phyloP scores from a whole-genome alignment of 2,113 vertebrate genomes.

The Nycticorax nycticorax region DNA sequence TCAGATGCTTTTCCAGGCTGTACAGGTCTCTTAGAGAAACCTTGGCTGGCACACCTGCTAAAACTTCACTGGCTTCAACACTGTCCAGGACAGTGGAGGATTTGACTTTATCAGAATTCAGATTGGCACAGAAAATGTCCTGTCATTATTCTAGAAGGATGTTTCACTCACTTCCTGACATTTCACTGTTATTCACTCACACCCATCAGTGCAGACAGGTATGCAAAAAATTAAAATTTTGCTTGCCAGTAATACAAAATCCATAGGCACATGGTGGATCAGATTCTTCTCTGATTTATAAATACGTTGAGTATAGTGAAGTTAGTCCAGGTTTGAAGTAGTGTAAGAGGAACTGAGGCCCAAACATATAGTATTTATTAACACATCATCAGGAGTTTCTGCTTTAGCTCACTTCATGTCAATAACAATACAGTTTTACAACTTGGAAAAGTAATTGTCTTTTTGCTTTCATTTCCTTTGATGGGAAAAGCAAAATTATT shows the following conservation, averaged over 20 bases:
- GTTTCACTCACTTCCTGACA: not conserved
- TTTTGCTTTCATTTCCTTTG: constrained; percentile 47
- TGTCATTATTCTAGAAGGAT: not conserved
- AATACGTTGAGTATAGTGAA: not conserved
- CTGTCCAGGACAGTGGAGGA: not conserved
- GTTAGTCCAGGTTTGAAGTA: not conserved
- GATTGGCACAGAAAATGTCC: not conserved
- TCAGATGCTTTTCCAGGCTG: not conserved
- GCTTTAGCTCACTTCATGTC: not conserved
- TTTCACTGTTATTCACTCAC: not conserved
- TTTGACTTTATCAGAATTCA: not conserved
- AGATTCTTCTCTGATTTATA: not conserved
- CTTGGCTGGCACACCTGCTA: not conserved
- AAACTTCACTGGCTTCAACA: not conserved
- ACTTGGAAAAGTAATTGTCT: constrained; percentile 19
- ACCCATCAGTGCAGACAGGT: not conserved
- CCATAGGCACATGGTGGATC: not conserved
- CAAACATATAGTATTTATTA: constrained; percentile 24
- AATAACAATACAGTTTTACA: not conserved
- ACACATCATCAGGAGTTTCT: not conserved
- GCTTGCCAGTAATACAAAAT: not conserved
- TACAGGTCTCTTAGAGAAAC: not conserved
- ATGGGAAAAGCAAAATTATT: constrained; percentile 12
- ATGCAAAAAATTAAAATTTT: not conserved
- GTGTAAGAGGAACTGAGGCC: not conserved